A percentile compares a stretch with the other conserved stretches of the same genome.
These are phyloP conservation scores for Lordiphosa clarofinis DNA, from an alignment of 1,140 invertebrate genomes.

Conservation along the genomic window DNA sequence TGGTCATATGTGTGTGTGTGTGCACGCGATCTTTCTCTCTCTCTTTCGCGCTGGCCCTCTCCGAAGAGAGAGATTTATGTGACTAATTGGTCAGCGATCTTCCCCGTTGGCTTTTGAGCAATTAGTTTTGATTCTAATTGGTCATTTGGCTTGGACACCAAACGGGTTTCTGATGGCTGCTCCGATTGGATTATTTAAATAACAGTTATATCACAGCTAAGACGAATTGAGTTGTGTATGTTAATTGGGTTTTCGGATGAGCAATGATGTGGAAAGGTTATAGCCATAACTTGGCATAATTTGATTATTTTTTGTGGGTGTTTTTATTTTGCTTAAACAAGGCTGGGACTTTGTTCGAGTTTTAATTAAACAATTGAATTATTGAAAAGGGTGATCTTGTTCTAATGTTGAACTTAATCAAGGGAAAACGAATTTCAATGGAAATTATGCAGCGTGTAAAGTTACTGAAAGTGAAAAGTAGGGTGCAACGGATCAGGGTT, in stretches of 20 bases:
- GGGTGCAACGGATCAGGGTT: too few species aligned
- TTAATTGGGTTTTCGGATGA: constrained; percentile 43
- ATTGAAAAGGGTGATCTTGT: too few species aligned
- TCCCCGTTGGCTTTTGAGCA: constrained; percentile 74
- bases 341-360: neutral
- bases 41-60: constrained; percentile 9
- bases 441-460: too few species aligned
- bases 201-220: constrained; percentile 20
- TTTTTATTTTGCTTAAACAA: constrained; percentile 2
- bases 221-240: constrained; percentile 16
- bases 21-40: constrained; percentile 5
- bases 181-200: constrained; percentile 49
- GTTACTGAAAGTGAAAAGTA: too few species aligned
- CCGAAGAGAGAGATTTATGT: constrained; percentile 26
- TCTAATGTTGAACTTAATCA: too few species aligned
- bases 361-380: too few species aligned
- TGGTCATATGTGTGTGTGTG: too few species aligned
- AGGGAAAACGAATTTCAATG: too few species aligned
- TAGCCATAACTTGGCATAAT: neutral
- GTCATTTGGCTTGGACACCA: constrained; percentile 64
- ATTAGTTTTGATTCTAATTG: constrained; percentile 76
- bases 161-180: constrained; percentile 43
- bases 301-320: neutral
- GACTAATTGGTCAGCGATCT: constrained; percentile 73
- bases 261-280: constrained; percentile 69